phyloP scores from a whole-genome alignment of 2,888 invertebrate genomes.

The Kuschelorhynchus macadamiae region DNA sequence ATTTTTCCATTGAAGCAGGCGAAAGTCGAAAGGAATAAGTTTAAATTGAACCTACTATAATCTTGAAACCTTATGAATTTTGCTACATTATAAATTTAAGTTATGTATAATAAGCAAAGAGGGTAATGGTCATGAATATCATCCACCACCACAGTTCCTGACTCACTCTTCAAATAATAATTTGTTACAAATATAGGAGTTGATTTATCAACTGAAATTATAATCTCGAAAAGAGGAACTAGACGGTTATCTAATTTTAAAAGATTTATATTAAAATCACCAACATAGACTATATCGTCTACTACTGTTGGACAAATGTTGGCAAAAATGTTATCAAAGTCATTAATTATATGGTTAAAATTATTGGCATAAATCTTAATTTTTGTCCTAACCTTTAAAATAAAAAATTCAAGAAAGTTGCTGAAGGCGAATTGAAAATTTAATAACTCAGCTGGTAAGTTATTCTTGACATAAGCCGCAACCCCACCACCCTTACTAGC shows the following conservation, averaged over 20 bases:
- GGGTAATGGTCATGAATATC: too few species aligned
- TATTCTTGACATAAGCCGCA: background rate
- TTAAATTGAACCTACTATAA: too few species aligned
- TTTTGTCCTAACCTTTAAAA: background rate
- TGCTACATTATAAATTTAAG: too few species aligned
- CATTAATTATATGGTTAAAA: background rate
- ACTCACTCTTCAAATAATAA: background rate
- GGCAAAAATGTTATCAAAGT: background rate
- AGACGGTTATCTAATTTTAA: background rate
- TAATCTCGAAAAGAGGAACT: background rate
- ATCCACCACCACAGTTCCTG: too few species aligned
- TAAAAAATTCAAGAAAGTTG: background rate
- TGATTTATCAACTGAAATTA: background rate
- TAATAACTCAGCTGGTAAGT: background rate
- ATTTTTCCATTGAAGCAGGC: too few species aligned
- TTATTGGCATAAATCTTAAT: background rate
- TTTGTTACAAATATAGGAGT: background rate
- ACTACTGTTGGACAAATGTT: background rate
- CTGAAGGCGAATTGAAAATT: background rate
- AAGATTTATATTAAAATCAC: background rate
- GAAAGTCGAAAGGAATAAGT: too few species aligned
- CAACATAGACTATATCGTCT: background rate
- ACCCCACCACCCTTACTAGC: background rate
- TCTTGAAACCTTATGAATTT: too few species aligned
- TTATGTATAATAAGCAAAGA: too few species aligned